Conservation (phyloP, 2,113 vertebrate genomes). For the Sphyrna mokarran region DNA sequence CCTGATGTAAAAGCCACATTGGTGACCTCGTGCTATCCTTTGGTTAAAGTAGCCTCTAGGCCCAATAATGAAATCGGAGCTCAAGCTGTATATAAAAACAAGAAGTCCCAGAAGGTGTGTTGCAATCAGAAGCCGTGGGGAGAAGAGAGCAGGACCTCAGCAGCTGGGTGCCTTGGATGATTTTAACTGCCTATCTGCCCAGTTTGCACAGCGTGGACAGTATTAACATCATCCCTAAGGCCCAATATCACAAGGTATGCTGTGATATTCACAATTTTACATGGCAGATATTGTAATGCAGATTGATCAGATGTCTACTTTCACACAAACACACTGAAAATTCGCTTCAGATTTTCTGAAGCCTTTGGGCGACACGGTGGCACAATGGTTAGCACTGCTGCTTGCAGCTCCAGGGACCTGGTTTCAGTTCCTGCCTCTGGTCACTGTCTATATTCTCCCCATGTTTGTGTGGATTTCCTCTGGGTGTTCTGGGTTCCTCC, state of each 20-base stretch:
- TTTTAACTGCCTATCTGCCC: not conserved
- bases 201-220: not conserved
- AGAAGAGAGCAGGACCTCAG: not conserved
- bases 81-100: not conserved
- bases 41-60: not conserved
- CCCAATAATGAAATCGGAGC: not conserved
- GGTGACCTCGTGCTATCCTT: not conserved
- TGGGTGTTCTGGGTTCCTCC: too few relatives aligned
- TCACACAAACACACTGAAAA: not conserved
- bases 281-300: not conserved
- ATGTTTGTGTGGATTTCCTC: too few relatives aligned
- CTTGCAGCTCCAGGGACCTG: too few relatives aligned
- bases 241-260: not conserved
- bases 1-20: not conserved
- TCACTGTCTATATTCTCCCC: too few relatives aligned
- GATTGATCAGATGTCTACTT: not conserved
- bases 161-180: not conserved
- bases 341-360: not conserved
- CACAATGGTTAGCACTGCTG: too few relatives aligned
- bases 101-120: not conserved
- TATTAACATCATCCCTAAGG: not conserved
- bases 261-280: not conserved
- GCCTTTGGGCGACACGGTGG: too few relatives aligned
- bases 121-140: not conserved
- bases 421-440: too few relatives aligned